Percentiles rank a stretch among this genome's conserved stretches.
phyloP scores from a whole-genome alignment of 2,113 vertebrate species.

The Pelmatolapia mariae region DNA sequence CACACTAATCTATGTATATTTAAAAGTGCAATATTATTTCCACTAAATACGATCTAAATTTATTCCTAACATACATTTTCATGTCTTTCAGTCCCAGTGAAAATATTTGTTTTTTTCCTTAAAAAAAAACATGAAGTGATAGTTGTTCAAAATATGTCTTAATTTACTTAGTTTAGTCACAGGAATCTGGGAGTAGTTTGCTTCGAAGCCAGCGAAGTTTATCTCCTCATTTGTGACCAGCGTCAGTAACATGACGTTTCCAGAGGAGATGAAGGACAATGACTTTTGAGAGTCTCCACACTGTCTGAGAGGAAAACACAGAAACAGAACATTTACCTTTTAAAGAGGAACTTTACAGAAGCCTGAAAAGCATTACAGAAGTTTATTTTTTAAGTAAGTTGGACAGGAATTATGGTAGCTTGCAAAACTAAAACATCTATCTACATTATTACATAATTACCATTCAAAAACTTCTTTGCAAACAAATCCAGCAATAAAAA shows the following conservation, averaged over 20 bases:
- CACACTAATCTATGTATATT: too few species aligned
- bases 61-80: background rate
- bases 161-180: constrained; percentile 44
- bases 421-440: too few species aligned
- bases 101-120: background rate
- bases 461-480: too few species aligned
- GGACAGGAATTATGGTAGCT: too few species aligned
- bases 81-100: background rate
- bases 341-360: background rate
- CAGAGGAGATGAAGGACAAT: constrained; percentile 85
- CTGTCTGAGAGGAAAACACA: constrained; percentile 64
- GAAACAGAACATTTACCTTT: background rate
- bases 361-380: background rate
- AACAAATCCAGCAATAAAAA: too few species aligned
- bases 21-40: too few species aligned
- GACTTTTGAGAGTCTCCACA: constrained; percentile 82
- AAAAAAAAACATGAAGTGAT: background rate
- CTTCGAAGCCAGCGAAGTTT: constrained; percentile 85
- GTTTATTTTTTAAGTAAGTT: too few species aligned
- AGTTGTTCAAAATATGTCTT: background rate
- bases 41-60: too few species aligned
- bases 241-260: constrained; percentile 84
- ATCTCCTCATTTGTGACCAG: constrained; percentile 78
- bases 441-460: too few species aligned
- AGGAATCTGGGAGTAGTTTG: constrained; percentile 81